These are phyloP conservation scores for Leptosomus discolor DNA, from an alignment of 2,113 vertebrate species.

Conservation along the genomic window DNA sequence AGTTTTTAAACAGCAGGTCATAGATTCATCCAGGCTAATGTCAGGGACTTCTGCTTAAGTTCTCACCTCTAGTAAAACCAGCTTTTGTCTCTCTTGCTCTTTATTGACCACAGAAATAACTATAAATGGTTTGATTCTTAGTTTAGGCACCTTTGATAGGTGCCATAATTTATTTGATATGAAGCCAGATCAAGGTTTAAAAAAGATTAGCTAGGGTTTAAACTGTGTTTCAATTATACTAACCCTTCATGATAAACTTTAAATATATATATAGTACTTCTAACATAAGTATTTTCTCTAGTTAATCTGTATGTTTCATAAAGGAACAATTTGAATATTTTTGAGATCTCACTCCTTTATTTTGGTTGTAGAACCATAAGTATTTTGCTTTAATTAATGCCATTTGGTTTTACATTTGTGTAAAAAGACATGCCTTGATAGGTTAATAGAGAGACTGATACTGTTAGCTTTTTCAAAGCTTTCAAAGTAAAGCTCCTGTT, in stretches of 20 bases:
- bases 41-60: neutral
- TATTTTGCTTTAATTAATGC: neutral
- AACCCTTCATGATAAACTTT: neutral
- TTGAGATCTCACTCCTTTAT: neutral
- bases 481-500: neutral
- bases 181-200: neutral
- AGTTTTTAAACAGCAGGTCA: neutral
- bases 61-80: neutral
- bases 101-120: neutral
- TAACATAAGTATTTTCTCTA: neutral
- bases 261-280: neutral
- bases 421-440: neutral
- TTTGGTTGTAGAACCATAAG: neutral
- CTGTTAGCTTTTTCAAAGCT: neutral
- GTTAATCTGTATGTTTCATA: neutral
- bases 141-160: neutral
- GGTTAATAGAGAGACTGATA: neutral
- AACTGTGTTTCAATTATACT: neutral
- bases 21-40: neutral
- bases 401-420: neutral
- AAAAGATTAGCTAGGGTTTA: neutral
- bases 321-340: neutral
- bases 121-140: neutral
- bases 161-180: neutral
- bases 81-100: neutral